Evolutionary conservation across 2,888 invertebrate species (phyloP).

Genomic region (Clivina fossor): DNA sequence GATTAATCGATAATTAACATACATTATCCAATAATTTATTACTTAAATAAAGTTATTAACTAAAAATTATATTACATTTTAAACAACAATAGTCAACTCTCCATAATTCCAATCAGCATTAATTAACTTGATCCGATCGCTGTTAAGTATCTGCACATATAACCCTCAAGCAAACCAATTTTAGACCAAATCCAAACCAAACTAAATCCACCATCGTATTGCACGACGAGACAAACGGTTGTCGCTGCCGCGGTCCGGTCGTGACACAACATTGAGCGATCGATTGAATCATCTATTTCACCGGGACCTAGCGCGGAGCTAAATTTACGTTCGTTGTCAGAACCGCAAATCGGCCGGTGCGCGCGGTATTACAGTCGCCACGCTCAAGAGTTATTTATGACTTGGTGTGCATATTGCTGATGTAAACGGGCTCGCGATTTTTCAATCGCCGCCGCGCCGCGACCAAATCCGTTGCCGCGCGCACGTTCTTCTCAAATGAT

Average conservation of each 20-base stretch:
- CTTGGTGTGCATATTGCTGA: constrained; percentile 25
- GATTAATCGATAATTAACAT: too few relatives aligned
- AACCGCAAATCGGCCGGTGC: constrained; percentile 26
- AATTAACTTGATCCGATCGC: too few relatives aligned
- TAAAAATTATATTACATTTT: too few relatives aligned
- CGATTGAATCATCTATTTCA: constrained; percentile 30
- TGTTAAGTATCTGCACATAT: too few relatives aligned
- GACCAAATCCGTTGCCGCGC: background rate
- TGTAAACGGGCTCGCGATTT: constrained; percentile 27
- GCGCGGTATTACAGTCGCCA: constrained; percentile 21
- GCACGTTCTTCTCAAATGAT: background rate
- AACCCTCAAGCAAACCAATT: too few relatives aligned
- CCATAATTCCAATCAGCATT: too few relatives aligned
- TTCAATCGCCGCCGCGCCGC: constrained; percentile 17
- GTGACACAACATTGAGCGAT: constrained; percentile 22
- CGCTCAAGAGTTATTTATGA: constrained; percentile 21
- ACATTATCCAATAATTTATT: too few relatives aligned
- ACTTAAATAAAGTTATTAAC: too few relatives aligned
- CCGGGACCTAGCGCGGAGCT: too few relatives aligned
- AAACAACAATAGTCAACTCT: too few relatives aligned
- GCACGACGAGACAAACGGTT: background rate
- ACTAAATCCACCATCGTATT: too few relatives aligned
- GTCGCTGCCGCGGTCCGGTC: constrained; percentile 1
- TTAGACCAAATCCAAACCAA: too few relatives aligned
- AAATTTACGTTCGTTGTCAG: constrained; percentile 30